These are phyloP conservation scores for Dichetophora obliterata DNA, from an alignment of 2,888 invertebrate genomes.

Conservation along the genomic window DNA sequence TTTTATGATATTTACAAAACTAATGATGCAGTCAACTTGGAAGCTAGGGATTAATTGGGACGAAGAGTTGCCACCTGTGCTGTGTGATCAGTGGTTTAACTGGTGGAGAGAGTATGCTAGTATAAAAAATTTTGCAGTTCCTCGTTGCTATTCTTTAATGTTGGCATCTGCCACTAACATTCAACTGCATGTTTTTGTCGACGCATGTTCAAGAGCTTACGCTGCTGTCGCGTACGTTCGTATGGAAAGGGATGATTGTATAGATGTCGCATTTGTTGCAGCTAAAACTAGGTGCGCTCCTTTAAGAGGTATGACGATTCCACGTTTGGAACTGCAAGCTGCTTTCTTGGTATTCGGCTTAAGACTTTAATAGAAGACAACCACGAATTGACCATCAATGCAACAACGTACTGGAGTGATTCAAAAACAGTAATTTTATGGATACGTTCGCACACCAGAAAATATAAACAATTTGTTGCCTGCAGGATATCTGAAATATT, in stretches of 20 bases:
- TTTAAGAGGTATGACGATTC: not conserved
- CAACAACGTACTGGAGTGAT: too few relatives aligned
- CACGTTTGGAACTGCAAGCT: constrained; percentile 44
- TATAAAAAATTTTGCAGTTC: not conserved
- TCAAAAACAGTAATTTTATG: too few relatives aligned
- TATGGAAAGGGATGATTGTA: not conserved
- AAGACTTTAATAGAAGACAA: constrained; percentile 17
- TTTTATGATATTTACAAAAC: constrained; percentile 44
- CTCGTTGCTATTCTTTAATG: not conserved
- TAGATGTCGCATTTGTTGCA: not conserved
- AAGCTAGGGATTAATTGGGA: not conserved
- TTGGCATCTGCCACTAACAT: constrained; percentile 15
- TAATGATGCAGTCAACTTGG: constrained; percentile 39
- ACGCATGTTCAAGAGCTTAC: constrained; percentile 23
- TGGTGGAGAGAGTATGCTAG: not conserved
- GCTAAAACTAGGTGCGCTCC: constrained; percentile 8
- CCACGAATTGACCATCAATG: constrained; percentile 1
- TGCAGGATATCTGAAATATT: too few relatives aligned
- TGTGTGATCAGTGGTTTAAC: not conserved
- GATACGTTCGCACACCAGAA: too few relatives aligned
- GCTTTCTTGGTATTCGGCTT: constrained; percentile 42
- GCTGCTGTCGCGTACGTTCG: not conserved
- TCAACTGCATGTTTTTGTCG: constrained; percentile 44
- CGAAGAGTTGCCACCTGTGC: not conserved
- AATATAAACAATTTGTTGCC: too few relatives aligned